phyloP scores from a whole-genome alignment of 2,888 invertebrate genomes.

The Himalopsyche kuldschensis region DNA sequence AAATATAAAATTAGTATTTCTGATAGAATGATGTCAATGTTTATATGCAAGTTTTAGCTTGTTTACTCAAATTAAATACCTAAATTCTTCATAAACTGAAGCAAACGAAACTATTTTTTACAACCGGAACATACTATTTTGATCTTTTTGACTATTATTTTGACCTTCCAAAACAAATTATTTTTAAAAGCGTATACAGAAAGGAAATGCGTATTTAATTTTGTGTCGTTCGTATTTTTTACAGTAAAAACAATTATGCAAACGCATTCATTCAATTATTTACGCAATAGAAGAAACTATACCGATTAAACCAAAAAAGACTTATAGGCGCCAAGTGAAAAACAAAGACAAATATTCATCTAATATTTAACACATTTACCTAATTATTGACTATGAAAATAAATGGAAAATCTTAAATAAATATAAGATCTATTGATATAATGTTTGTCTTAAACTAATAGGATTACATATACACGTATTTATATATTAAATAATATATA shows the following conservation, averaged over 20 bases:
- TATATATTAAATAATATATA: too few species aligned
- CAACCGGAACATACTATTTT: not conserved
- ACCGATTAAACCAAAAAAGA: not conserved
- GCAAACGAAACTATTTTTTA: too few species aligned
- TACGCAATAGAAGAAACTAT: not conserved
- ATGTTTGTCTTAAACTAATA: too few species aligned
- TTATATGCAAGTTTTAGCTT: too few species aligned
- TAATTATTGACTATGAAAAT: too few species aligned
- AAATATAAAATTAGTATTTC: too few species aligned
- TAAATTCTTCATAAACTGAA: too few species aligned
- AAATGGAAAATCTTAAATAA: too few species aligned
- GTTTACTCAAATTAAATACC: too few species aligned
- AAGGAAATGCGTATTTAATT: not conserved
- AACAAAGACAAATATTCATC: not conserved
- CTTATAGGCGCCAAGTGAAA: not conserved
- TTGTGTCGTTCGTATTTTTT: not conserved
- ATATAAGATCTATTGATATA: too few species aligned
- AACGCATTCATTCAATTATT: not conserved
- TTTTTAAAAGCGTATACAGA: not conserved
- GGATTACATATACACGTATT: too few species aligned
- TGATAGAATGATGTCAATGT: too few species aligned
- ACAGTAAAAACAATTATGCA: not conserved
- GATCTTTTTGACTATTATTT: not conserved
- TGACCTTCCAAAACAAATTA: not conserved
- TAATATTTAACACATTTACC: not conserved